Evolutionary conservation across 2,797 vertebrate genomes (phyloP), one percentile per base, ranked within the genome.

Genomic region (Emys orbicularis): DNA sequence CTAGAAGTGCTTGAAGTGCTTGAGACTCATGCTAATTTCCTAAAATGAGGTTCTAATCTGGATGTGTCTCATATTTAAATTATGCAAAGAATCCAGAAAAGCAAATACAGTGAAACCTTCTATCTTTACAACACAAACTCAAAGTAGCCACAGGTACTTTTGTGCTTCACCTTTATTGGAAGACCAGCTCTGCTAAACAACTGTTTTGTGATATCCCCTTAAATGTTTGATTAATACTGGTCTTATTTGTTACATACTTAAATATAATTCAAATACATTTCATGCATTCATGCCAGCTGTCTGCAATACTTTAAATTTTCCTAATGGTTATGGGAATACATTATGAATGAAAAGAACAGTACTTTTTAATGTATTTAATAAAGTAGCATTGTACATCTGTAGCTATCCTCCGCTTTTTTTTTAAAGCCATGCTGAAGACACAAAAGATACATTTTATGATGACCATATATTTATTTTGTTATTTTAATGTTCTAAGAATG

Each of bases 371-470:
- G 6, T 37, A 23, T 23, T 61, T 37, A 72, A n/a, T 80, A 83
- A 84, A 21, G 57, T 77, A 81, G 65, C 11, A 37, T 74, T 47
- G 52, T 47, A 41, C 9, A 23, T 41, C 10, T 90, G 41, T 80
- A 85, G 54, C 15, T 54, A 59, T 56, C 15, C 21, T 47, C 54
- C 83, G 29, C 81, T 81, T 74, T 86, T 44, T 50, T 50, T 50
- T 50, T 5, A 15, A 50, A 50, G 3, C 10, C 37, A 50, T 57
- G 37, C 5, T 87, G 88, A 84, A 68, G 56, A 6, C 29, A 77
- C 89, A 84, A 90, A 89, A 87, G 29, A 27, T 65, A 86, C 37
- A 49, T 86, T 91, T 87, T 37, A 41, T 57, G 81, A 95, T 76
- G 3, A 3, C 8, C 79, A 83, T 44, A 2, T 13, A 34, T 37